Conservation (phyloP, 2,888 invertebrate genomes). For the Emmelina monodactyla region DNA sequence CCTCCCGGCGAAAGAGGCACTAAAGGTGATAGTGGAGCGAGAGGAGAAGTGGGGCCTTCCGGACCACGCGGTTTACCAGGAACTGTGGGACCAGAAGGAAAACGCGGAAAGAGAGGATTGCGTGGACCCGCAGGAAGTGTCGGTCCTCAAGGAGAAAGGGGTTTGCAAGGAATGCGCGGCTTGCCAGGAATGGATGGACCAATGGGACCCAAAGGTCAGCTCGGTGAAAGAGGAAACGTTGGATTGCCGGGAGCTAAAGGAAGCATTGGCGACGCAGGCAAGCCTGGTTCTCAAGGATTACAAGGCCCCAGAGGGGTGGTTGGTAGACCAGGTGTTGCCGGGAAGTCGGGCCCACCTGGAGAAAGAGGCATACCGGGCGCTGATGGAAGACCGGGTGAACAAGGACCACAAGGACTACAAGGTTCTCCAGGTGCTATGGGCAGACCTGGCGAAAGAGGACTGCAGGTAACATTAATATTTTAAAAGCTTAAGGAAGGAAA, state of each 20-base stretch:
- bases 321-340: constrained; percentile 75
- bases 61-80: constrained; percentile 83
- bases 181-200: constrained; percentile 81
- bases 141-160: constrained; percentile 80
- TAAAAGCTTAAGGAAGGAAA: neutral
- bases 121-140: constrained; percentile 76
- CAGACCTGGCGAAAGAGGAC: constrained; percentile 78
- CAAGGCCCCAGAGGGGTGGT: constrained; percentile 69
- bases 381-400: constrained; percentile 86
- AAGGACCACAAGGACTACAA: constrained; percentile 79
- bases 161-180: constrained; percentile 70
- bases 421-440: constrained; percentile 83
- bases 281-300: constrained; percentile 73
- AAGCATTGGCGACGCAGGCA: constrained; percentile 67
- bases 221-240: constrained; percentile 73
- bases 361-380: constrained; percentile 81
- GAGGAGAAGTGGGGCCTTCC: constrained; percentile 76
- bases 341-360: constrained; percentile 74
- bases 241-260: constrained; percentile 67
- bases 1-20: constrained; percentile 79
- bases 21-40: constrained; percentile 79
- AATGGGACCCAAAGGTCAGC: constrained; percentile 76
- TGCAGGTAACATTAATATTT: constrained; percentile 54
- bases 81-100: constrained; percentile 77
- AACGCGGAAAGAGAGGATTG: constrained; percentile 81